Evolutionary conservation across 2,797 vertebrate species (phyloP).

Genomic region (Hydrolagus colliei): DNA sequence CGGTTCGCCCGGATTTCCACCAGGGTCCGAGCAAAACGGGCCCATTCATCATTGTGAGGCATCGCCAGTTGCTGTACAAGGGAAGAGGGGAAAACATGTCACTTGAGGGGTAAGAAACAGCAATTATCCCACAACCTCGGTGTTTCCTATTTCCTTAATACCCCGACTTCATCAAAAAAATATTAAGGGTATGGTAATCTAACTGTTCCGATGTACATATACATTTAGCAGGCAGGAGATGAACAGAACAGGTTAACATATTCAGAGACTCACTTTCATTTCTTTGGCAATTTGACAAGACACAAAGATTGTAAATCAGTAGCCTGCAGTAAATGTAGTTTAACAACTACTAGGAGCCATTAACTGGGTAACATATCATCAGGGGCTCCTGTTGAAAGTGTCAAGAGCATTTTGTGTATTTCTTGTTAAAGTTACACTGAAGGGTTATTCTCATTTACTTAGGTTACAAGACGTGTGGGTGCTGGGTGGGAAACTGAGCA

Average conservation of each 20-base stretch:
- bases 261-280: not conserved
- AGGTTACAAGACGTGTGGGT: too few species aligned
- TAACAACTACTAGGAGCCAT: not conserved
- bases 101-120: not conserved
- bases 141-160: not conserved
- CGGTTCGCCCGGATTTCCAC: slow-evolving; percentile 88
- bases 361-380: not conserved
- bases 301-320: slow-evolving; percentile 9
- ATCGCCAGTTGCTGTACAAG: slow-evolving; percentile 68
- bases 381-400: not conserved
- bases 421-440: not conserved
- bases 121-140: not conserved
- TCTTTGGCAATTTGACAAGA: not conserved
- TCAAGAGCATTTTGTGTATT: not conserved
- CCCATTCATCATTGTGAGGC: slow-evolving; percentile 83
- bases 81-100: slow-evolving; percentile 16
- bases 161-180: not conserved
- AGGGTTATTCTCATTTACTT: not conserved
- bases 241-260: not conserved
- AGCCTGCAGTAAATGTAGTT: not conserved
- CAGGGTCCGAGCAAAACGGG: slow-evolving; percentile 77
- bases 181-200: too few species aligned
- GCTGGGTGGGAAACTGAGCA: not conserved
- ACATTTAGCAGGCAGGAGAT: not conserved
- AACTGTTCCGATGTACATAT: not conserved